phyloP scores from a whole-genome alignment of 2,113 vertebrate genomes.

The Lonchura striata region DNA sequence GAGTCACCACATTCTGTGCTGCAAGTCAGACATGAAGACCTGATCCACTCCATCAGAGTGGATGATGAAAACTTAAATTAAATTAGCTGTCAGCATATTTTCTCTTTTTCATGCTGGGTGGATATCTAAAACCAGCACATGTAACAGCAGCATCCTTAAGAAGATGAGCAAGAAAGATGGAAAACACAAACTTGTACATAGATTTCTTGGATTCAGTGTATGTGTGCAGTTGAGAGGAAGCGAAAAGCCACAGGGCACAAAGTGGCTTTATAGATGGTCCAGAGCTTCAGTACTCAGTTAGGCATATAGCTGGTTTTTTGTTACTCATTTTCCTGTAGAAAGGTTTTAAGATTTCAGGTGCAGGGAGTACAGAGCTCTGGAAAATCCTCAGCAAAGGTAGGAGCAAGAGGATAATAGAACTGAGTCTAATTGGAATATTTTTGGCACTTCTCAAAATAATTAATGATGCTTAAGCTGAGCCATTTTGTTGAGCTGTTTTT shows the following conservation, averaged over 20 bases:
- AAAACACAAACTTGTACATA: background rate
- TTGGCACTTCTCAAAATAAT: conserved; percentile 19
- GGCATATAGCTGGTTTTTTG: background rate
- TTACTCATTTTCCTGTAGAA: background rate
- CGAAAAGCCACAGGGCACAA: background rate
- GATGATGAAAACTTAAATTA: background rate
- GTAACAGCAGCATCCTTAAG: background rate
- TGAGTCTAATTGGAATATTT: conserved; percentile 1
- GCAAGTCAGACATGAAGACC: background rate
- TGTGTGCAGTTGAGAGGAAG: background rate
- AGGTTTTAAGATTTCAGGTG: background rate
- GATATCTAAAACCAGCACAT: background rate
- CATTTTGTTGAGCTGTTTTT: background rate
- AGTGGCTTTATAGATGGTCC: background rate
- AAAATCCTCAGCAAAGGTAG: background rate
- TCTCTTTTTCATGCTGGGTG: background rate
- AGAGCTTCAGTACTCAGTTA: background rate
- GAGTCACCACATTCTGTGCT: background rate
- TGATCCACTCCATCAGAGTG: background rate
- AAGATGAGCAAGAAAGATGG: background rate
- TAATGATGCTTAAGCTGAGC: background rate
- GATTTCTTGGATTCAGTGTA: background rate
- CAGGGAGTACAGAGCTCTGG: background rate
- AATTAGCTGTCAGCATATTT: background rate
- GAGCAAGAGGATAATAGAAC: background rate